A percentile compares a stretch with the other conserved stretches of the same genome.
phyloP scores from a whole-genome alignment of 2,113 vertebrate species.

The Lanius ludovicianus region DNA sequence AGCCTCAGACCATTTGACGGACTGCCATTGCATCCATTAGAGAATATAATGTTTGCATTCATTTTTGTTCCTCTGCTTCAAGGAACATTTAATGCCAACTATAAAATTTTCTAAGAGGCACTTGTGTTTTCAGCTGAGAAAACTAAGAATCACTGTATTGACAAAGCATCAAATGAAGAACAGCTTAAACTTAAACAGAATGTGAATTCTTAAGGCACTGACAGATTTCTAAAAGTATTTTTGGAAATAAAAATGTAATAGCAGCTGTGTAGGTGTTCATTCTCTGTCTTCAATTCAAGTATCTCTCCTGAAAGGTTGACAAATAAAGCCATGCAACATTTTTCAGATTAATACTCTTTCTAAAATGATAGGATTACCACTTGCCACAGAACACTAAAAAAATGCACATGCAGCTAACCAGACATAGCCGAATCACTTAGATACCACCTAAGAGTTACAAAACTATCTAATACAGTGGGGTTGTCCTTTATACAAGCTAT shows the following conservation, averaged over 20 bases:
- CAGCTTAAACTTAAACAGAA: conserved; percentile 36
- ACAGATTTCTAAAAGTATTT: not conserved
- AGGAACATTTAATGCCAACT: conserved; percentile 51
- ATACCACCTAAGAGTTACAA: not conserved
- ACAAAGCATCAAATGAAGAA: conserved; percentile 39
- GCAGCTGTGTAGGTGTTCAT: not conserved
- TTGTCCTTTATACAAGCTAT: not conserved
- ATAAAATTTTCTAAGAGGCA: conserved; percentile 63
- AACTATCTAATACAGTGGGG: not conserved
- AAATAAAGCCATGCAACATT: not conserved
- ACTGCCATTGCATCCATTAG: conserved; percentile 38
- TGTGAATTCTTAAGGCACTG: not conserved
- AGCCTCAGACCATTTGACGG: conserved; percentile 5
- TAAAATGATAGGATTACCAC: not conserved
- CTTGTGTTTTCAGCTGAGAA: conserved; percentile 56
- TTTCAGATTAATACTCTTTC: not conserved
- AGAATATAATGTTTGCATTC: conserved; percentile 55
- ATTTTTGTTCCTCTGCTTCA: conserved; percentile 62
- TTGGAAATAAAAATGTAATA: not conserved
- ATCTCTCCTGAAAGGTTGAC: not conserved
- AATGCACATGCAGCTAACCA: not conserved
- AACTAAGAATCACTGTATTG: conserved; percentile 58
- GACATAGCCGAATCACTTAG: not conserved
- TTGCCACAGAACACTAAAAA: not conserved
- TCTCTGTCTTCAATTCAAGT: not conserved